phyloP scores from a whole-genome alignment of 2,888 invertebrate genomes.

The Hylaea fasciaria region DNA sequence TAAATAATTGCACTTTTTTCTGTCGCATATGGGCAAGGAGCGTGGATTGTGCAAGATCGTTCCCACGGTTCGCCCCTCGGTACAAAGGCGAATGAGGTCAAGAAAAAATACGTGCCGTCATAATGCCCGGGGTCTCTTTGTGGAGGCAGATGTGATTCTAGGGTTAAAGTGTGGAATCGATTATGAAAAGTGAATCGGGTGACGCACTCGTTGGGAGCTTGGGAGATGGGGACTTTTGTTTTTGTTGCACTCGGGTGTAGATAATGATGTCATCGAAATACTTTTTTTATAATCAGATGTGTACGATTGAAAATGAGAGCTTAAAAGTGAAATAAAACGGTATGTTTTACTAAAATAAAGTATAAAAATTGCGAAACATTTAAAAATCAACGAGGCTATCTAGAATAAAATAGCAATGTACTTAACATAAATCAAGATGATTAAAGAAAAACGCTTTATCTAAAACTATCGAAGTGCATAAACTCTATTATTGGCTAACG shows the following conservation, averaged over 20 bases:
- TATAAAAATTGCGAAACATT: no score
- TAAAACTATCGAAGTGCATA: background rate
- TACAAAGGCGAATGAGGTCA: conserved; percentile 81
- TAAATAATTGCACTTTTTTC: conserved; percentile 85
- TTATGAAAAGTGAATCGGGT: conserved; percentile 74
- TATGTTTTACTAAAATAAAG: no score
- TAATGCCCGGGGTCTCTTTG: conserved; percentile 79
- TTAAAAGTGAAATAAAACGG: no score
- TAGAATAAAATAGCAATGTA: no score
- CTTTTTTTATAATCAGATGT: no score
- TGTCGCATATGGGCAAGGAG: conserved; percentile 84
- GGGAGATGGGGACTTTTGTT: background rate
- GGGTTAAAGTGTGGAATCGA: conserved; percentile 78
- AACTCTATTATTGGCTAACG: conserved; percentile 22
- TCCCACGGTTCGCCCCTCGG: conserved; percentile 83
- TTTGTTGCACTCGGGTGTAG: background rate
- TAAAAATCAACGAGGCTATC: no score
- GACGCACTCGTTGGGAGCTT: conserved; percentile 51
- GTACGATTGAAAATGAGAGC: no score
- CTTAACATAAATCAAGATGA: background rate
- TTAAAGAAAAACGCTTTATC: background rate
- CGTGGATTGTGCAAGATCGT: conserved; percentile 80
- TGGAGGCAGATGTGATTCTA: conserved; percentile 80
- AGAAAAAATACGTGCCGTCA: conserved; percentile 82
- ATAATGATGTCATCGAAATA: conserved; percentile 7